Evolutionary conservation across 2,113 vertebrate genomes (phyloP).

Genomic region (Azemiops feae): DNA sequence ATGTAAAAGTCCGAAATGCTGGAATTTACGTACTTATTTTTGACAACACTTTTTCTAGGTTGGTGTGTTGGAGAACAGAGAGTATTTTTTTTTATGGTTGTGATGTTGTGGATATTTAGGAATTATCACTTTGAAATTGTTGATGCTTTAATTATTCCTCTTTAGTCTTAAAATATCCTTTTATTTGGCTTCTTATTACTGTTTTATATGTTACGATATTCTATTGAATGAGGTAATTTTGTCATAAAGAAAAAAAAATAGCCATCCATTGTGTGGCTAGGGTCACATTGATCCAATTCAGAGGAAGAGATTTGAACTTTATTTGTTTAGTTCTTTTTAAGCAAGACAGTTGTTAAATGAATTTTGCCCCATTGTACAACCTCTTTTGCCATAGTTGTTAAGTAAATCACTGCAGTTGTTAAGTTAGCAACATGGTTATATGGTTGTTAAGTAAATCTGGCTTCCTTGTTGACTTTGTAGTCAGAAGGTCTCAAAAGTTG

Average conservation of each 20-base stretch:
- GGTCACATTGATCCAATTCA: neutral
- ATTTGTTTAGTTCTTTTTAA: neutral
- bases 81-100: neutral
- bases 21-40: slow-evolving; percentile 91
- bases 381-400: neutral
- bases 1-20: slow-evolving; percentile 83
- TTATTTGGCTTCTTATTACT: neutral
- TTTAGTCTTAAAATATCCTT: neutral
- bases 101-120: neutral
- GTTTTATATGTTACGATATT: neutral
- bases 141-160: neutral
- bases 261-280: neutral
- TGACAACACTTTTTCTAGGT: slow-evolving; percentile 98
- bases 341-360: neutral
- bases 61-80: slow-evolving; percentile 18
- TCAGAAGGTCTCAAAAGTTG: neutral
- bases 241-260: neutral
- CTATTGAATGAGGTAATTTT: neutral
- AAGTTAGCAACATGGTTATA: neutral
- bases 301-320: neutral
- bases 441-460: neutral
- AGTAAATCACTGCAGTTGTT: neutral
- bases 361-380: neutral
- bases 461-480: neutral
- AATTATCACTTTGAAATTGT: neutral